Evolutionary conservation across 2,888 invertebrate species (phyloP).

Genomic region (Tanaodytes sp.): DNA sequence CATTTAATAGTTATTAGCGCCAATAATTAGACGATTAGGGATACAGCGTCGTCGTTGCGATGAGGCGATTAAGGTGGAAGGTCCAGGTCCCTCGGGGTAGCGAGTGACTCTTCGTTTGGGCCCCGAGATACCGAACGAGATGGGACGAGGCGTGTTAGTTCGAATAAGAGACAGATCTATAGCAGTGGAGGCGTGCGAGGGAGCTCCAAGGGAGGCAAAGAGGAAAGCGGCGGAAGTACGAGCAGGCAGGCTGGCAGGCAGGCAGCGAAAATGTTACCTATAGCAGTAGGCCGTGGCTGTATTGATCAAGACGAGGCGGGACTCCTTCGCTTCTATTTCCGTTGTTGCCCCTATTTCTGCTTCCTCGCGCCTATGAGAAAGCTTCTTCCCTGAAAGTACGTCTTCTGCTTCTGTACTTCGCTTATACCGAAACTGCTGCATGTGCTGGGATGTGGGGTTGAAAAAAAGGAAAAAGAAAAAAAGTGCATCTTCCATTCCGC

Average conservation of each 20-base stretch:
- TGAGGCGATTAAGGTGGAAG: conserved; percentile 54
- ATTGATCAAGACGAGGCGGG: conserved; percentile 73
- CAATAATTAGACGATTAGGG: conserved; percentile 11
- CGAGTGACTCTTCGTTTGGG: conserved; percentile 61
- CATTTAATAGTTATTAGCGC: neutral
- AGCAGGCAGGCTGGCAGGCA: conserved; percentile 21
- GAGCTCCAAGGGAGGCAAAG: conserved; percentile 58
- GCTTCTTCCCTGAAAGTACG: conserved; percentile 54
- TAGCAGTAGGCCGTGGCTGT: conserved; percentile 71
- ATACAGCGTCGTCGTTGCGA: conserved; percentile 21
- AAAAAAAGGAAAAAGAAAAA: too few species aligned
- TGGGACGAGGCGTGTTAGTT: conserved; percentile 67
- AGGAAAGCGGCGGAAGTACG: conserved; percentile 57
- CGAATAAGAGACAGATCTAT: conserved; percentile 71
- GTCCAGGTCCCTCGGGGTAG: conserved; percentile 67
- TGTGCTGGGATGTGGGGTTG: conserved; percentile 13
- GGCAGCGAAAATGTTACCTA: conserved; percentile 69
- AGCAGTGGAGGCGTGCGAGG: conserved; percentile 59
- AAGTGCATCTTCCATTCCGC: neutral
- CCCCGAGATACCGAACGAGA: conserved; percentile 61
- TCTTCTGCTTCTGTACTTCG: conserved; percentile 44
- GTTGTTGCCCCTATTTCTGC: conserved; percentile 70
- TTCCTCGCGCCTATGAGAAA: conserved; percentile 68
- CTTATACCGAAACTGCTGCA: conserved; percentile 29
- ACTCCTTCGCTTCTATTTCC: conserved; percentile 71